These are phyloP conservation scores for Apodemia zela DNA, from an alignment of 2,888 invertebrate species.

Conservation along the genomic window DNA sequence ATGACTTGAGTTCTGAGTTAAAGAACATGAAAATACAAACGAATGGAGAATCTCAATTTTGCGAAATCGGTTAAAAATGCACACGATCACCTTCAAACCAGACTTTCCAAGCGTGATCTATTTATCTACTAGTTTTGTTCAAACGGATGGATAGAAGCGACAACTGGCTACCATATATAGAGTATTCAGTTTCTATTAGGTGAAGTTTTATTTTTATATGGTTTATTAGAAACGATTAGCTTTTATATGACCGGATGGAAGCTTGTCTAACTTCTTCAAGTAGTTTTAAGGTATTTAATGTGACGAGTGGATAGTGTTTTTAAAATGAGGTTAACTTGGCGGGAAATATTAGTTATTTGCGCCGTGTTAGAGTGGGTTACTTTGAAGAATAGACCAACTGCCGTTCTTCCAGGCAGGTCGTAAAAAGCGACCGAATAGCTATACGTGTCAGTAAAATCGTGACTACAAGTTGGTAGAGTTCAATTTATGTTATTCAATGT, in stretches of 20 bases:
- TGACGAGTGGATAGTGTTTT: not conserved
- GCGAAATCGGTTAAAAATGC: not conserved
- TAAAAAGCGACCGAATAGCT: too few species aligned
- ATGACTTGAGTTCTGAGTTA: too few species aligned
- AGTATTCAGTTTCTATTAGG: conserved; percentile 42
- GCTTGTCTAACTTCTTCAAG: not conserved
- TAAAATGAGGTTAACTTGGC: too few species aligned
- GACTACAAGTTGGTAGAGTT: too few species aligned
- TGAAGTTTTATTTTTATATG: conserved; percentile 38
- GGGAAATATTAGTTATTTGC: too few species aligned
- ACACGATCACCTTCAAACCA: conserved; percentile 18
- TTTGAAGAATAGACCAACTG: too few species aligned
- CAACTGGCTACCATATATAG: conserved; percentile 44
- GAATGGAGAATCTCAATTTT: too few species aligned
- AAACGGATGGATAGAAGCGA: conserved; percentile 38
- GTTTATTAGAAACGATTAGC: conserved; percentile 30
- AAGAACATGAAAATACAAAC: too few species aligned
- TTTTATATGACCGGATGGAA: conserved; percentile 15
- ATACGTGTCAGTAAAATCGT: too few species aligned
- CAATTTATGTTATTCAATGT: too few species aligned
- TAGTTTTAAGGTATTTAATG: conserved; percentile 1
- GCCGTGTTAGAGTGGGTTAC: too few species aligned
- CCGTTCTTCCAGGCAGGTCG: too few species aligned
- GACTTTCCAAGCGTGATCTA: conserved; percentile 42
- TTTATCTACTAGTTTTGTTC: conserved; percentile 36